Conservation (phyloP, 2,888 invertebrate genomes). For the Drosophila histrio region DNA sequence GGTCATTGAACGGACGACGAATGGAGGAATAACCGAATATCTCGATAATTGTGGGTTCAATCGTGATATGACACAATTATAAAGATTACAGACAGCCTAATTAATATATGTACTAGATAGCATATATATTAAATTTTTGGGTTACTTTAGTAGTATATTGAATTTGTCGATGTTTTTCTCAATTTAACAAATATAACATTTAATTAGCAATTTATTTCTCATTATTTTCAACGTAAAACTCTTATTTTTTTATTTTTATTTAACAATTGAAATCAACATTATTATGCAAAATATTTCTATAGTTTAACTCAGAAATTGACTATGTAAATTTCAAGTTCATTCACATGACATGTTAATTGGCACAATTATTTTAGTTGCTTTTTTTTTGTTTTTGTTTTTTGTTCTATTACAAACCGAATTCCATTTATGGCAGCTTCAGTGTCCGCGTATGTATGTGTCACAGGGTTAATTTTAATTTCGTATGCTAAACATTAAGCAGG, state of each 20-base stretch:
- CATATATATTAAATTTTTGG: background rate
- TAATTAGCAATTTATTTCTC: background rate
- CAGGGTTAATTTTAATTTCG: slow-evolving; percentile 46
- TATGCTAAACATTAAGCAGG: slow-evolving; percentile 38
- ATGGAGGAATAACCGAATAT: background rate
- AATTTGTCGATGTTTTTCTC: background rate
- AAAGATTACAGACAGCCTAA: slow-evolving; percentile 1
- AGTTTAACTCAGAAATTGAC: slow-evolving; percentile 13
- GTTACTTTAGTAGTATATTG: background rate
- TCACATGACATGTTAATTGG: slow-evolving; percentile 55
- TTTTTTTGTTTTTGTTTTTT: slow-evolving; percentile 1
- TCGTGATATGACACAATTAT: slow-evolving; percentile 5
- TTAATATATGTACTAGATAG: background rate
- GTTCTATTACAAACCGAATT: slow-evolving; percentile 15
- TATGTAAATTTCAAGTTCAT: slow-evolving; percentile 63
- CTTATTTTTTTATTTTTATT: background rate
- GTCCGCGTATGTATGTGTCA: background rate
- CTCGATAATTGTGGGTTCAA: slow-evolving; percentile 2
- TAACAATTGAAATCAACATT: slow-evolving; percentile 2
- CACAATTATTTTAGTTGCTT: slow-evolving; percentile 31
- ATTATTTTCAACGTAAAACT: background rate
- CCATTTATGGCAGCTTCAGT: slow-evolving; percentile 20
- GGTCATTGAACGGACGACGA: slow-evolving; percentile 55
- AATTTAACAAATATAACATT: background rate
- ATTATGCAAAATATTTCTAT: slow-evolving; percentile 44